A percentile compares a stretch with the other conserved stretches of the same genome.
Evolutionary conservation across 1,140 invertebrate genomes (phyloP).

Genomic region (Hycleus phaleratus): DNA sequence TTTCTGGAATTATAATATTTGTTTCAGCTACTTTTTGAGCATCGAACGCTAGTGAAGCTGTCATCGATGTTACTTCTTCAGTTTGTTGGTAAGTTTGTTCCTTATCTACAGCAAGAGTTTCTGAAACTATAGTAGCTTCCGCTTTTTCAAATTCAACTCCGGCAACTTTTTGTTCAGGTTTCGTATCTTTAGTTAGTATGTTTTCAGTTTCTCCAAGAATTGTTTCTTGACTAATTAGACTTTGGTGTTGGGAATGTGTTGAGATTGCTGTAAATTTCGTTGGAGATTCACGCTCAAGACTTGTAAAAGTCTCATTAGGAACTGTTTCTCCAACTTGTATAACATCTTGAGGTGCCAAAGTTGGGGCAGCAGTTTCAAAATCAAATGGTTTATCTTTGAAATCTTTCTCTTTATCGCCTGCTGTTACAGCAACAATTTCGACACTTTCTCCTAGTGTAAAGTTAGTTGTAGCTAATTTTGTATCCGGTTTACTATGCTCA

Average conservation of each 20-base stretch:
- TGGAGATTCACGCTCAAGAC: constrained; percentile 23
- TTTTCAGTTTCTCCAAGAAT: constrained; percentile 37
- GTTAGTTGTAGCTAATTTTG: constrained; percentile 41
- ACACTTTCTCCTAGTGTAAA: constrained; percentile 45
- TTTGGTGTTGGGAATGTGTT: constrained; percentile 31
- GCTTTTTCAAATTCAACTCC: constrained; percentile 32
- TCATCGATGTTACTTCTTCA: constrained; percentile 34
- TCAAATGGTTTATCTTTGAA: constrained; percentile 36
- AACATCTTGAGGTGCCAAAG: constrained; percentile 30
- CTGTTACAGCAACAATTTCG: constrained; percentile 44
- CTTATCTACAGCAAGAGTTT: constrained; percentile 41
- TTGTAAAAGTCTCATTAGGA: constrained; percentile 29
- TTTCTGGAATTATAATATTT: constrained; percentile 35
- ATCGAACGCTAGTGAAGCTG: constrained; percentile 34
- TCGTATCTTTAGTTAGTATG: constrained; percentile 15
- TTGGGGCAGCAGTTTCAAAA: constrained; percentile 28
- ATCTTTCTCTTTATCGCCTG: constrained; percentile 45
- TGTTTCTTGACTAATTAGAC: constrained; percentile 33
- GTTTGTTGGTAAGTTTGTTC: constrained; percentile 40
- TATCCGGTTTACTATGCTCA: constrained; percentile 35
- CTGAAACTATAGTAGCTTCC: constrained; percentile 18
- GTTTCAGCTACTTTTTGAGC: constrained; percentile 42
- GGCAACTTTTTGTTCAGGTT: constrained; percentile 29
- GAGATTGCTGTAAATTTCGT: constrained; percentile 23
- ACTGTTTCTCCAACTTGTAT: constrained; percentile 31